Conservation (phyloP, 1,140 invertebrate species). For the Zaprionus gabonicus region DNA sequence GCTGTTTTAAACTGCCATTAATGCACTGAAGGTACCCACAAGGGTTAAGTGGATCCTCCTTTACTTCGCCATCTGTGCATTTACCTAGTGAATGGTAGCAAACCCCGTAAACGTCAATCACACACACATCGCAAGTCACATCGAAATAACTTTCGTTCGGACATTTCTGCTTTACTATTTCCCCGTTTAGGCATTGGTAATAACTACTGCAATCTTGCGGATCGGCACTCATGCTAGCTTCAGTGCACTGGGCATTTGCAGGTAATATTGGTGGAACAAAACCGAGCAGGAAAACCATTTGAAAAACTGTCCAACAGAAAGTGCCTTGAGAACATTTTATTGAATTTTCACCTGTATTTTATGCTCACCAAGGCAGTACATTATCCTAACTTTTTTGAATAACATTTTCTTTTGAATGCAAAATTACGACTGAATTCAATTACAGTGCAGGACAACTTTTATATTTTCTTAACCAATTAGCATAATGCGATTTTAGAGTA, state of each 20-base stretch:
- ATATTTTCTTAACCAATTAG: conserved; percentile 41
- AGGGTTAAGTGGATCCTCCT: not conserved
- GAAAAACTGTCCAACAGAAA: conserved; percentile 17
- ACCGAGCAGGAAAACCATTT: conserved; percentile 1
- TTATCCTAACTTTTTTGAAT: conserved; percentile 9
- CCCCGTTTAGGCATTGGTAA: conserved; percentile 51
- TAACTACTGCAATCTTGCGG: conserved; percentile 47
- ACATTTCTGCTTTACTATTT: conserved; percentile 28
- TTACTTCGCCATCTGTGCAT: not conserved
- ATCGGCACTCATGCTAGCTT: conserved; percentile 43
- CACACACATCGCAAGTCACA: conserved; percentile 42
- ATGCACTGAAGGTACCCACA: conserved; percentile 5
- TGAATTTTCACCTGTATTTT: not conserved
- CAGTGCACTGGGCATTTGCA: not conserved
- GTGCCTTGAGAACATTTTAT: conserved; percentile 1
- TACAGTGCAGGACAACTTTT: conserved; percentile 22
- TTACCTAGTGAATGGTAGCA: conserved; percentile 3
- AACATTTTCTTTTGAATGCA: conserved; percentile 40
- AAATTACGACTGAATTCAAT: not conserved
- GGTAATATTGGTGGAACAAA: not conserved
- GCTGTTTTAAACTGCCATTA: conserved; percentile 8
- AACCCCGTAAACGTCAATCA: conserved; percentile 36
- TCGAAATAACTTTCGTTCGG: conserved; percentile 50
- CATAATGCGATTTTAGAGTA: conserved; percentile 16
- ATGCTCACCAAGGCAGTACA: conserved; percentile 41